phyloP scores from a whole-genome alignment of 2,888 invertebrate species.

The Cheilosia variabilis region DNA sequence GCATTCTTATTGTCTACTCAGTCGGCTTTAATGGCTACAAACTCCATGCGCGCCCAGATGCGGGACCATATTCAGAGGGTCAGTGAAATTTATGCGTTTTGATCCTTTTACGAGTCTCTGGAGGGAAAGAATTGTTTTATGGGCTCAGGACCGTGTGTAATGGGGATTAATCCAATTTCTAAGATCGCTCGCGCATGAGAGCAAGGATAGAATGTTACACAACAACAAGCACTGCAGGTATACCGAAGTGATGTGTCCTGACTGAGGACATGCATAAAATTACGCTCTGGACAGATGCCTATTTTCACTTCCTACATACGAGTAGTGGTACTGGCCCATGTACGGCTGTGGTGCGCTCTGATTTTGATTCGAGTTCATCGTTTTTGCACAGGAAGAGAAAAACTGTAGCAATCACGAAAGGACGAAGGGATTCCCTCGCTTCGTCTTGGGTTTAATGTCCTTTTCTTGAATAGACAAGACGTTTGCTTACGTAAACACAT shows the following conservation, averaged over 20 bases:
- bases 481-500: conserved; percentile 71
- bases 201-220: conserved; percentile 61
- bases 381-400: conserved; percentile 32
- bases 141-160: conserved; percentile 61
- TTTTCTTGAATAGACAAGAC: conserved; percentile 66
- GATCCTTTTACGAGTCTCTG: conserved; percentile 32
- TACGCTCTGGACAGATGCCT: conserved; percentile 61
- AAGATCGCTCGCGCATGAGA: conserved; percentile 59
- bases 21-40: conserved; percentile 62
- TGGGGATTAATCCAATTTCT: conserved; percentile 65
- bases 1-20: conserved; percentile 71
- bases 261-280: conserved; percentile 59
- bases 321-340: neutral
- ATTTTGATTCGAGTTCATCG: conserved; percentile 45
- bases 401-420: conserved; percentile 60
- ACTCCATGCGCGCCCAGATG: conserved; percentile 30
- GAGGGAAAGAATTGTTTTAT: conserved; percentile 48
- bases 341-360: conserved; percentile 43
- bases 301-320: conserved; percentile 34
- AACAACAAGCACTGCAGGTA: conserved; percentile 41
- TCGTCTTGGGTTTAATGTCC: conserved; percentile 61
- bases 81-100: conserved; percentile 36
- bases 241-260: conserved; percentile 44
- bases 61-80: neutral
- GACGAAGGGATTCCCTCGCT: conserved; percentile 61